A percentile compares a stretch with the other conserved stretches of the same genome.
Conservation (phyloP, 2,797 vertebrate species). For the Nyctibius grandis region DNA sequence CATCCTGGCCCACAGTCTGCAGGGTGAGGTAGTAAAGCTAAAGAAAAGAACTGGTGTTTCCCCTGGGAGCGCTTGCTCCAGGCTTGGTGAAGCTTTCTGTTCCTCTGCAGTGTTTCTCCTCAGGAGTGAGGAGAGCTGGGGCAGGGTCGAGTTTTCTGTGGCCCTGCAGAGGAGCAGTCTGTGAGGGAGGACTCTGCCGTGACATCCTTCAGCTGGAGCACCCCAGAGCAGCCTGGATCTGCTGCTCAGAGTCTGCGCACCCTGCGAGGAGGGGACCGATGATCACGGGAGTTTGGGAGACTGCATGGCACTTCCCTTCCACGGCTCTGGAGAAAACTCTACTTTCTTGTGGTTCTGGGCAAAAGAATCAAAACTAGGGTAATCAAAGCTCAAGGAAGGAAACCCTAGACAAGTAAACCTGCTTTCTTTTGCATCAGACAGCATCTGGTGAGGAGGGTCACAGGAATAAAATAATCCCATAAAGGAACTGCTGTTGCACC, state of each 20-base stretch:
- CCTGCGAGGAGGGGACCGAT: not conserved
- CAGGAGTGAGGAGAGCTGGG: not conserved
- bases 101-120: not conserved
- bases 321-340: not conserved
- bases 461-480: not conserved
- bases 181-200: not conserved
- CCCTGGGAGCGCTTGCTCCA: not conserved
- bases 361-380: not conserved
- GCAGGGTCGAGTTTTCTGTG: not conserved
- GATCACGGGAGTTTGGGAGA: rapidly evolving
- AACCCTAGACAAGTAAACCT: not conserved
- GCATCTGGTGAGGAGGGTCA: not conserved
- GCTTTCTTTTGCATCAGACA: not conserved
- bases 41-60: not conserved
- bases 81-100: not conserved
- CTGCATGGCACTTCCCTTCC: not conserved
- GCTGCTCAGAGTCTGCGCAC: not conserved
- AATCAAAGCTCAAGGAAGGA: not conserved
- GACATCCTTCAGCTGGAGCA: not conserved
- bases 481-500: not conserved
- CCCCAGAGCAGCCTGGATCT: not conserved
- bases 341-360: not conserved
- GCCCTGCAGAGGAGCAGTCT: not conserved
- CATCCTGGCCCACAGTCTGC: not conserved
- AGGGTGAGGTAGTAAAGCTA: not conserved